phyloP scores from a whole-genome alignment of 2,113 vertebrate genomes.

The Gopherus flavomarginatus region DNA sequence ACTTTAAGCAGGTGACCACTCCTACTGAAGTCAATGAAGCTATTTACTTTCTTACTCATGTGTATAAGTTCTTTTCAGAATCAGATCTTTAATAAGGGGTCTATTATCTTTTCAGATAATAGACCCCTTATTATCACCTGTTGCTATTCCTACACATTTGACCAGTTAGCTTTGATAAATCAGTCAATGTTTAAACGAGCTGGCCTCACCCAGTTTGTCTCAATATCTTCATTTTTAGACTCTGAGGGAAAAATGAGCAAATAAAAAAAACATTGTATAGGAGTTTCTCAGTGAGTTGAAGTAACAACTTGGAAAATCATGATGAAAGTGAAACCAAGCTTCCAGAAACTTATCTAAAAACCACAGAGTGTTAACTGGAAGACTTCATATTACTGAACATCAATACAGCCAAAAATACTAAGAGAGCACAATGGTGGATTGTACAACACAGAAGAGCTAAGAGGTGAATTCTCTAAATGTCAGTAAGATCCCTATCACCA shows the following conservation, averaged over 20 bases:
- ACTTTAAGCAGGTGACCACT: not conserved
- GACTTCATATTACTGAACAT: not conserved
- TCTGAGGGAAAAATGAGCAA: not conserved
- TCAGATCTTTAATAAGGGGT: not conserved
- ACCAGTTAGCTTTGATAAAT: not conserved
- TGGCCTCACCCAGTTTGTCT: not conserved
- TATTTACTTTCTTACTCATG: not conserved
- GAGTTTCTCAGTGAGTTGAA: not conserved
- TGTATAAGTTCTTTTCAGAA: not conserved
- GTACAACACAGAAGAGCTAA: not conserved
- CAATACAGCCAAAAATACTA: not conserved
- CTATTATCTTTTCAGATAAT: not conserved
- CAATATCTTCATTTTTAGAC: not conserved
- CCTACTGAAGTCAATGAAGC: not conserved
- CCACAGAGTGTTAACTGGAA: not conserved
- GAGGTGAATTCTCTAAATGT: not conserved
- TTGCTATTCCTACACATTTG: not conserved
- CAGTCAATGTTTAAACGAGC: not conserved
- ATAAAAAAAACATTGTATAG: not conserved
- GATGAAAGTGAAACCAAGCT: not conserved
- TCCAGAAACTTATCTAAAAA: not conserved
- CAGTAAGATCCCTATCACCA: not conserved
- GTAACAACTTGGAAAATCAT: not conserved
- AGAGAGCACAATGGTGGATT: not conserved
- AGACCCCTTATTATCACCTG: not conserved